Conservation (phyloP, 2,113 vertebrate genomes). For the Rattus rattus region DNA sequence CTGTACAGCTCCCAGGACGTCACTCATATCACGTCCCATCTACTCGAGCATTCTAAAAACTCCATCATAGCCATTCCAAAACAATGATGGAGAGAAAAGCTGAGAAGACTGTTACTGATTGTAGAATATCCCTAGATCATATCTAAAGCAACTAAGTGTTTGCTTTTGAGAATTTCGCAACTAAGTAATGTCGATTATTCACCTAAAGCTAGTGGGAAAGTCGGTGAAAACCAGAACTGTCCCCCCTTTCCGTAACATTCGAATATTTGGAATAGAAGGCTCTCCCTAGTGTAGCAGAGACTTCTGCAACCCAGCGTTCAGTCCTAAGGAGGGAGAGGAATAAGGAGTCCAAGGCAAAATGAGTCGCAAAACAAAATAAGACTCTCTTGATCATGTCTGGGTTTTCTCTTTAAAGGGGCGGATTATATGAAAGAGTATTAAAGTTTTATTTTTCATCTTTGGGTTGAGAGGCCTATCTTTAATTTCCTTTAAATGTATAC, state of each 20-base stretch:
- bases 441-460: background rate
- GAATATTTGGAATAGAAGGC: slow-evolving; percentile 4
- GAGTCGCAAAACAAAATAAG: background rate
- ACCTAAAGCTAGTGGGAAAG: background rate
- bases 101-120: background rate
- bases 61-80: background rate
- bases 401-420: background rate
- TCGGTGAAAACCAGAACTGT: background rate
- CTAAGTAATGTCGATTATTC: background rate
- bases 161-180: slow-evolving; percentile 18
- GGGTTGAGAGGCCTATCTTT: background rate
- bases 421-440: background rate
- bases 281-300: background rate
- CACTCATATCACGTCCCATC: background rate
- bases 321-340: too few species aligned
- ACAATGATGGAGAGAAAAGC: background rate
- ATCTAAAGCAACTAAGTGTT: background rate
- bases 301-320: background rate
- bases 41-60: background rate
- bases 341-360: background rate
- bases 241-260: background rate
- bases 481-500: background rate
- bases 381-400: background rate
- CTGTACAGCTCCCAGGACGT: background rate
- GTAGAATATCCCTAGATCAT: background rate